These are phyloP conservation scores for Papilio xuthus DNA, from an alignment of 1,140 invertebrate species.

Conservation along the genomic window DNA sequence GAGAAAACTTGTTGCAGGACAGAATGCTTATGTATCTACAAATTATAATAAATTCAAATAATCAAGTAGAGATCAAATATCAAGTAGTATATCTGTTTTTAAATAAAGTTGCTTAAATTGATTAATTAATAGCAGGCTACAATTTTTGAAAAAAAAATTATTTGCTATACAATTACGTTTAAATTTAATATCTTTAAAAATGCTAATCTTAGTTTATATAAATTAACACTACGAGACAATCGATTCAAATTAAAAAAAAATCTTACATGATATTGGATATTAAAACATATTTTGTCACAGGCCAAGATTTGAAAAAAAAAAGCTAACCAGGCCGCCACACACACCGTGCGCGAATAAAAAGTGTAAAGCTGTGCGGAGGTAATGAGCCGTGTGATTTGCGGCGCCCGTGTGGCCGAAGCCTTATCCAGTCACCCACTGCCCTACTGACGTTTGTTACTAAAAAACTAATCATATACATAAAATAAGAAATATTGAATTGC, in stretches of 20 bases:
- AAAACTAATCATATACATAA: neutral
- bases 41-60: no score
- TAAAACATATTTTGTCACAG: conserved; percentile 29
- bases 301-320: conserved; percentile 35
- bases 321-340: conserved; percentile 27
- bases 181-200: no score
- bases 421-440: conserved; percentile 57
- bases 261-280: conserved; percentile 8
- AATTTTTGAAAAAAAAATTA: no score
- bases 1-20: conserved; percentile 37
- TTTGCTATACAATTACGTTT: no score
- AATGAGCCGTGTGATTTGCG: conserved; percentile 54
- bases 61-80: no score
- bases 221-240: neutral
- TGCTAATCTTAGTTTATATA: neutral
- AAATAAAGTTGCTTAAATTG: no score
- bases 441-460: conserved; percentile 53
- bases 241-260: conserved; percentile 8
- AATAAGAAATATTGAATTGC: neutral
- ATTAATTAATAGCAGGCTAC: no score
- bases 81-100: no score
- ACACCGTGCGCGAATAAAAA: conserved; percentile 30
- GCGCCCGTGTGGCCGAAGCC: conserved; percentile 61
- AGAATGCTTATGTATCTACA: neutral
- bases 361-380: conserved; percentile 33